Conservation (phyloP, 2,888 invertebrate species). For the Syritta pipiens region DNA sequence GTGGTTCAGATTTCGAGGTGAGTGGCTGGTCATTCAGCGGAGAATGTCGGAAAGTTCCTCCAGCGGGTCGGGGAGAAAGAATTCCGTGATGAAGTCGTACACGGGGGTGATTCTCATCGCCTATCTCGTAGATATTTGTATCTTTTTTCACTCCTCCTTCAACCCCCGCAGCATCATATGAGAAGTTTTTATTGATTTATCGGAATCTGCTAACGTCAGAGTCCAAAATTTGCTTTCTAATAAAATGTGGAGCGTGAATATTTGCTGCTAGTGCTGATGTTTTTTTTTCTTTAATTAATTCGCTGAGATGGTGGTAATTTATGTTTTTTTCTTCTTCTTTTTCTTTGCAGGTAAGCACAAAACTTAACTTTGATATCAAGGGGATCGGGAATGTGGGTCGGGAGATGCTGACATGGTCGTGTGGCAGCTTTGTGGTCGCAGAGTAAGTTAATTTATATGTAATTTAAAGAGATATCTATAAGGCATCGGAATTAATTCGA, state of each 20-base stretch:
- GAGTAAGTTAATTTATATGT: too few species aligned
- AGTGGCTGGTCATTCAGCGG: background rate
- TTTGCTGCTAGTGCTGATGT: too few species aligned
- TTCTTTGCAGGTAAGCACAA: conserved; percentile 58
- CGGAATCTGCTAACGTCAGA: background rate
- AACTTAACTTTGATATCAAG: background rate
- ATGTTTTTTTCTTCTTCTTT: conserved; percentile 10
- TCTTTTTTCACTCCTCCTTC: background rate
- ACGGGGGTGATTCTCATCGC: background rate
- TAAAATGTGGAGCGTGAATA: background rate
- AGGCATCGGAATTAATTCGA: too few species aligned
- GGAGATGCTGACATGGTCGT: too few species aligned
- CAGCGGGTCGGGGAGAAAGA: too few species aligned
- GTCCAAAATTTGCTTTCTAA: background rate
- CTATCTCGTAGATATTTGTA: background rate
- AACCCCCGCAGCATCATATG: background rate
- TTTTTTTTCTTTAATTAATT: background rate
- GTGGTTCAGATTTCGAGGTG: background rate
- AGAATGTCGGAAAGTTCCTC: conserved; percentile 21
- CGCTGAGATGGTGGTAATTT: background rate
- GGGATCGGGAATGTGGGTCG: background rate
- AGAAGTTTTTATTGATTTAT: conserved; percentile 28
- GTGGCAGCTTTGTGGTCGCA: too few species aligned
- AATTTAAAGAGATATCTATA: too few species aligned
- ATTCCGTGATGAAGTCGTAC: conserved; percentile 17